A percentile compares a stretch with the other conserved stretches of the same genome.
Conservation (phyloP, 2,888 invertebrate genomes). For the Euclidia mi region DNA sequence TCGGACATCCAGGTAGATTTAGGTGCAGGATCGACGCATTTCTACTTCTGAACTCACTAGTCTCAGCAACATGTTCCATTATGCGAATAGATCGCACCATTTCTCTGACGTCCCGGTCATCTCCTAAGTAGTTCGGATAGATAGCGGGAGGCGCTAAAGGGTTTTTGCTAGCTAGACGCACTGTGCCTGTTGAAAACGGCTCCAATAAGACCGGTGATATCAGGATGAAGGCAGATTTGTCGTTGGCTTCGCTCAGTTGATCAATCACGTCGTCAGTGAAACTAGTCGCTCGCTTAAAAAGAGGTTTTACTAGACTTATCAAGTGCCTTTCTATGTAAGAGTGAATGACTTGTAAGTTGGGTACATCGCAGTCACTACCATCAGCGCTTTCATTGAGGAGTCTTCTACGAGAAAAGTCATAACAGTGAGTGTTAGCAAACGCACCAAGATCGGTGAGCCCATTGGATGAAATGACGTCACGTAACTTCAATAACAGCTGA, state of each 20-base stretch:
- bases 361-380: slow-evolving; percentile 64
- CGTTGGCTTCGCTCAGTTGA: slow-evolving; percentile 61
- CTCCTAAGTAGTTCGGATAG: slow-evolving; percentile 67
- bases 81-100: slow-evolving; percentile 64
- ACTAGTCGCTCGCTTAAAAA: slow-evolving; percentile 45
- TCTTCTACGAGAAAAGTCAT: slow-evolving; percentile 55
- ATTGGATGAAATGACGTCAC: slow-evolving; percentile 69
- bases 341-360: slow-evolving; percentile 67
- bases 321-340: slow-evolving; percentile 61
- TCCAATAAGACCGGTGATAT: slow-evolving; percentile 64
- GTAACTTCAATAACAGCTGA: slow-evolving; percentile 46
- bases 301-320: slow-evolving; percentile 27
- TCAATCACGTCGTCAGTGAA: slow-evolving; percentile 53
- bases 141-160: slow-evolving; percentile 64
- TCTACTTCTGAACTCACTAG: slow-evolving; percentile 45
- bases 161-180: slow-evolving; percentile 66
- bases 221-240: slow-evolving; percentile 56
- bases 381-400: slow-evolving; percentile 53
- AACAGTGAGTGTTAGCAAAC: slow-evolving; percentile 72
- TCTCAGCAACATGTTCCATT: slow-evolving; percentile 62
- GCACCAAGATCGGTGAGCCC: slow-evolving; percentile 68
- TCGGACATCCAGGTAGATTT: slow-evolving; percentile 63
- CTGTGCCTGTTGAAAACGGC: slow-evolving; percentile 66
- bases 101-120: slow-evolving; percentile 64
- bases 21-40: slow-evolving; percentile 61